Conservation (phyloP, 2,797 vertebrate genomes). For the Myotis pilosus region DNA sequence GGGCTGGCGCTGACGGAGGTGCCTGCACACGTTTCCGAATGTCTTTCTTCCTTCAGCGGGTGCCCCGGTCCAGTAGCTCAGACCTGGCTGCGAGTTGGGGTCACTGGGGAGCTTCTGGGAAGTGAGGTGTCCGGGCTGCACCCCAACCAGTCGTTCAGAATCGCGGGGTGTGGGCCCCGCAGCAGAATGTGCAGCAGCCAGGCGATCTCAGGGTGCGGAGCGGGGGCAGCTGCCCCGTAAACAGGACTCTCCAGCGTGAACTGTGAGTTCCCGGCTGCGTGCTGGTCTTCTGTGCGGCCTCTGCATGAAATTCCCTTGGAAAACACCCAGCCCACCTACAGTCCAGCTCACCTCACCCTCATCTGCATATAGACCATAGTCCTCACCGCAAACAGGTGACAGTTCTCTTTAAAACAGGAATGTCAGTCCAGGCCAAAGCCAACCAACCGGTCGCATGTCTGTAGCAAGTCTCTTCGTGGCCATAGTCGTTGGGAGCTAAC, state of each 20-base stretch:
- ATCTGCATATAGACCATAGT: neutral
- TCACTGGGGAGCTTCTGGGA: neutral
- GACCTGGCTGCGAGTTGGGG: neutral
- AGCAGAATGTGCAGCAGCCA: neutral
- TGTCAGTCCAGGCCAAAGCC: neutral
- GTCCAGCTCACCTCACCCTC: neutral
- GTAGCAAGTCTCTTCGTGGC: neutral
- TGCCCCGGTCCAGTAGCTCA: neutral
- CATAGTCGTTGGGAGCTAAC: neutral
- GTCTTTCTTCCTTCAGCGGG: neutral
- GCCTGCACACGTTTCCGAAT: neutral
- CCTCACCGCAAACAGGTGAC: neutral
- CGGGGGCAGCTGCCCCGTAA: neutral
- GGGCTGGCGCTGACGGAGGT: neutral
- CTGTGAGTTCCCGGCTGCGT: neutral
- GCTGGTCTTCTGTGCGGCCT: neutral
- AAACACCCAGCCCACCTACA: too few species aligned
- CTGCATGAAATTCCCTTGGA: neutral
- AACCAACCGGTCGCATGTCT: neutral
- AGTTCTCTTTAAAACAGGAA: neutral
- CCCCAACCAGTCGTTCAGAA: neutral
- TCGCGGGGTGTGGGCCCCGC: neutral
- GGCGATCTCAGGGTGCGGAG: neutral
- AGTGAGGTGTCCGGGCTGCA: neutral
- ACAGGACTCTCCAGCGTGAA: neutral